Base-by-base conservation (phyloP, 2,113 vertebrate genomes). In the Misgurnus anguillicaudatus region DNA sequence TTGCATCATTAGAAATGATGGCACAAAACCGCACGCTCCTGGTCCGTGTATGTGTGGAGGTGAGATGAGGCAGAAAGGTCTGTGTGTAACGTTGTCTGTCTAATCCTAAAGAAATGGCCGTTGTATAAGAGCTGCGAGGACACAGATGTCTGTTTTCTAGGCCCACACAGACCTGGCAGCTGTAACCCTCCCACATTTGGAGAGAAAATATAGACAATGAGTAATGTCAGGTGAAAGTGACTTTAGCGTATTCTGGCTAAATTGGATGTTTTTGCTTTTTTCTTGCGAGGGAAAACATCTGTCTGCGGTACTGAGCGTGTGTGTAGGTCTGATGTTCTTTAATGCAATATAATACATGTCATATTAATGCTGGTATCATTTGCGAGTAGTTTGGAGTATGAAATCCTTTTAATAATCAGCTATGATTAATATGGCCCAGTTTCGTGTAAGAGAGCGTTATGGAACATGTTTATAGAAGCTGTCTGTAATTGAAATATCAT, bases 371-470 rank as follows among this genome's bases (percentile, higher is more conserved):
- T 66, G 75, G 42, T 83, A 82, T 83, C 83, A 84, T 71, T 87
- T 78, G 77, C 19, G 53, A 51, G 13, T 3, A 80, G 83, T 82
- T 80, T 84, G 42, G 53, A 77, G 19, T 38, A 83, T 84, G 82
- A 88, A 90, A 90, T 90, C 85, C 88, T 86, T 91, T 91, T 88
- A 90, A 89, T 89, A 89, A 89, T 88, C 83, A 83, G 75, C 76
- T 83, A 81, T 89, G 87, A 88, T 87, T 88, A 87, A 77, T 68
- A 82, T 58, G 71, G 72, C 67, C 75, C 70, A 31, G 57, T 83
- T 31, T 39, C 65, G 75, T 87, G 90, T 90, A 89, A 90, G 86
- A 85, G 86, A 85, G 85, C 81, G 81, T 90, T 86, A 91, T 86
- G 78, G 81, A 84, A 86, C 81, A 82, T 83, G 82, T 84, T 88